These are phyloP conservation scores for Cantharis flavilabris DNA, from an alignment of 2,888 invertebrate species.

Conservation along the genomic window DNA sequence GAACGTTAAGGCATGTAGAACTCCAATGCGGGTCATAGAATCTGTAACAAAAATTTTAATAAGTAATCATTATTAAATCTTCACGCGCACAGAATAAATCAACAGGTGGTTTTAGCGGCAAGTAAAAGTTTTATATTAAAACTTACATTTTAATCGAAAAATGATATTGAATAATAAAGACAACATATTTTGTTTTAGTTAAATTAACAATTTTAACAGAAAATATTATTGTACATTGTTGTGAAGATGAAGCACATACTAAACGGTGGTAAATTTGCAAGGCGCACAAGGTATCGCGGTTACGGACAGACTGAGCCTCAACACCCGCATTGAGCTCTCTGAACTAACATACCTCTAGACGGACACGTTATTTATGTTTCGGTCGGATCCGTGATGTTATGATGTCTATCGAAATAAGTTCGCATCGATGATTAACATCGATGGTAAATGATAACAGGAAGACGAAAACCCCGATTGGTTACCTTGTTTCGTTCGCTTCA, in stretches of 20 bases:
- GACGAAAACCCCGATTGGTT: not conserved
- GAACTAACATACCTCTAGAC: slow-evolving; percentile 42
- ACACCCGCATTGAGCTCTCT: slow-evolving; percentile 43
- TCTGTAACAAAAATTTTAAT: slow-evolving; percentile 12
- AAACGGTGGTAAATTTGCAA: slow-evolving; percentile 36
- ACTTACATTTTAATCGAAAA: not conserved
- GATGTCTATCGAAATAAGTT: slow-evolving; percentile 32
- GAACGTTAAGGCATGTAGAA: slow-evolving; percentile 4
- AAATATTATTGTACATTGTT: not conserved
- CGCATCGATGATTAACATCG: slow-evolving; percentile 30
- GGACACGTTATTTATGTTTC: slow-evolving; percentile 41
- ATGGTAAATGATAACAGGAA: slow-evolving; percentile 24
- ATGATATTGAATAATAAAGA: not conserved
- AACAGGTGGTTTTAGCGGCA: slow-evolving; percentile 18
- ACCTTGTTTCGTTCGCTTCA: slow-evolving; percentile 5
- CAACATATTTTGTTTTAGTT: not conserved
- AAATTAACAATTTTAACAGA: not conserved
- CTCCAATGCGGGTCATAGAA: slow-evolving; percentile 9
- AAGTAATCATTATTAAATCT: not conserved
- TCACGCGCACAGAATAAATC: not conserved
- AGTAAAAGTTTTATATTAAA: not conserved
- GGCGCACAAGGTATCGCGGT: slow-evolving; percentile 43
- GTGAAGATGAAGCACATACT: not conserved
- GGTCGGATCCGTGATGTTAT: slow-evolving; percentile 38
- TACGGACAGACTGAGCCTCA: slow-evolving; percentile 41